Conservation (phyloP, 2,113 vertebrate genomes). For the Percopsis transmontana region DNA sequence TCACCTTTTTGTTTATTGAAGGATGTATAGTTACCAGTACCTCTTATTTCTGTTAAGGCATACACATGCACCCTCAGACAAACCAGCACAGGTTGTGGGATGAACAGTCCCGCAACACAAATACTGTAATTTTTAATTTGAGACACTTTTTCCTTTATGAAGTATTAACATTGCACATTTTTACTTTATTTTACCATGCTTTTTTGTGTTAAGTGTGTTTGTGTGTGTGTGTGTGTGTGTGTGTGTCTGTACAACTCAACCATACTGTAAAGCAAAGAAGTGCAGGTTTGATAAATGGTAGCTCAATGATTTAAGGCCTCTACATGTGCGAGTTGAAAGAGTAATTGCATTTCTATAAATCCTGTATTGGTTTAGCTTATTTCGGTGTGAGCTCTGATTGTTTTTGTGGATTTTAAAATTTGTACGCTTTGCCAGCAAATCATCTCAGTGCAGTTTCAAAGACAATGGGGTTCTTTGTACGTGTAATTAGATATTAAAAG, state of each 20-base stretch:
- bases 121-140: background rate
- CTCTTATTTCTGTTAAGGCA: no score
- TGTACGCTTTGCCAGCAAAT: background rate
- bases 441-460: constrained; percentile 11
- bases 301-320: constrained; percentile 11
- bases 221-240: constrained; percentile 25
- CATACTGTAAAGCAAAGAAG: constrained; percentile 26
- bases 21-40: background rate
- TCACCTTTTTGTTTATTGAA: constrained; percentile 37
- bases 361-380: constrained; percentile 16
- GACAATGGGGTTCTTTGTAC: constrained; percentile 16
- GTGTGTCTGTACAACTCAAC: constrained; percentile 17
- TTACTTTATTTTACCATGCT: constrained; percentile 15
- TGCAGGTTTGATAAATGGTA: constrained; percentile 1
- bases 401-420: constrained; percentile 23
- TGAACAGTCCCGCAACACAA: background rate
- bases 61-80: no score
- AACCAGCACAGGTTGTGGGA: constrained; percentile 3
- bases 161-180: constrained; percentile 52
- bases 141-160: constrained; percentile 24
- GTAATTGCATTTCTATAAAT: constrained; percentile 2
- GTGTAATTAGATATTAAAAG: constrained; percentile 21
- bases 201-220: constrained; percentile 37
- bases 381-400: constrained; percentile 37
- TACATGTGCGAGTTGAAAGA: constrained; percentile 14